Base-by-base conservation (phyloP, 2,113 vertebrate species). In the Cryptotis parvus region DNA sequence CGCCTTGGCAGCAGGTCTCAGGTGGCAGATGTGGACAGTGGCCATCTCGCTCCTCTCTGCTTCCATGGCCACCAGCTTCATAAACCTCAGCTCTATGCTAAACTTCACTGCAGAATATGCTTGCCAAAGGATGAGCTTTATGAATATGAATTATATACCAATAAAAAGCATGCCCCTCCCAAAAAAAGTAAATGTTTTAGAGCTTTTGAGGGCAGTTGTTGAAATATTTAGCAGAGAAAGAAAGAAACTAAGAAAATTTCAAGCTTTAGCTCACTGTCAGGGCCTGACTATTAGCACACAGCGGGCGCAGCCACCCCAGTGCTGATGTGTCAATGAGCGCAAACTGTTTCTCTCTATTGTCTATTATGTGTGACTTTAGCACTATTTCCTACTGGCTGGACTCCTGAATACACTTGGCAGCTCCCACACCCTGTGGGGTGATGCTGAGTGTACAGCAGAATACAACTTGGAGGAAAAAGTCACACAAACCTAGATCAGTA, bases 211-310 rank as follows among this genome's bases (percentile, higher is more conserved):
- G 35, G 9, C 11, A 91, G 26, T 31, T n/a, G 69, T 31, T 33
- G 75, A 76, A 66, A 81, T 68, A 66, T 58, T 86, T 49, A 77
- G 20, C 74, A 91, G 43, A 58, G 69, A 22, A 37, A 84, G 39
- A 65, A 91, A 49, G 26, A 72, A 93, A 87, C 66, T 3, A 75
- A 66, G 66, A 78, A 55, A 16, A 84, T 31, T 86, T 87, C 29
- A 68, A 80, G 74, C 7, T 66, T 76, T 35, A 45, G 70, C 77
- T 91, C 29, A 45, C 31, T 68, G 79, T 49, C 45, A 49, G 14
- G 14, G 45, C 12, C 1, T 2, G 58, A 37, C 27, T 45, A 20
- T 26, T 31, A 14, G 0, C n/a, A 37, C 6, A 16, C 49, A 14
- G 86, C 31, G 27, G 20, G 29, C 22, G 6, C 37, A 68, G 49